Evolutionary conservation across 2,113 vertebrate species (phyloP), one percentile per base, ranked within the genome.

Genomic region (Sialia sialis): DNA sequence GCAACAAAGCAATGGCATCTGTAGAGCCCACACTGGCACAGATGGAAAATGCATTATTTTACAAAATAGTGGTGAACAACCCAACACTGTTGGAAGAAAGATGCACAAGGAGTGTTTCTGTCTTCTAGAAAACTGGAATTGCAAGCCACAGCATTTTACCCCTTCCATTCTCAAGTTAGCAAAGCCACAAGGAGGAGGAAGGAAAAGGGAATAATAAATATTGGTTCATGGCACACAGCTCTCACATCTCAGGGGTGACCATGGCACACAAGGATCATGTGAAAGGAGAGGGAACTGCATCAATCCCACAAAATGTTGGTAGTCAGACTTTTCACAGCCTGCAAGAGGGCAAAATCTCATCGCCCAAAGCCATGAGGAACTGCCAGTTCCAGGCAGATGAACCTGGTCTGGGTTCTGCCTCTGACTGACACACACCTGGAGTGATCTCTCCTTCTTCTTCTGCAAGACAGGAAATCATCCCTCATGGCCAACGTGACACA

Each of bases 291-390:
- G 26, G 8, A 29, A 30, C 26, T 32, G 20, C 32, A 77, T 6
- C 41, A 49, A 1, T 1, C 36, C 10, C 26, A 60, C 2, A 0
- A 30, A 16, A 16, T 16, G 44, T 7, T 3, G 41, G 23, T 0
- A 23, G 7, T 21, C 41, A 38, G n/a, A 8, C 11, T 43, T 67
- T 16, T 38, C 55, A 4, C 0, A 51, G 49, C 22, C 41, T 55
- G 30, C 32, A 94, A 43, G 30, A 72, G 12, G 85, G 64, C 48
- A 72, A 55, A 60, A 68, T 30, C 81, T 62, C 89, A 10, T 36
- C 54, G n/a, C 4, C 15, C 72, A 54, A 26, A 70, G 23, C 4
- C 48, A n/a, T 0, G 0, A 69, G 83, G 38, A 36, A 30, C 1
- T 48, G 75, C 27, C 55, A 39, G n/a, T 1, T 16, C 32, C 41